Base-by-base conservation (phyloP, 2,797 vertebrate species). In the Chrosomus eos region DNA sequence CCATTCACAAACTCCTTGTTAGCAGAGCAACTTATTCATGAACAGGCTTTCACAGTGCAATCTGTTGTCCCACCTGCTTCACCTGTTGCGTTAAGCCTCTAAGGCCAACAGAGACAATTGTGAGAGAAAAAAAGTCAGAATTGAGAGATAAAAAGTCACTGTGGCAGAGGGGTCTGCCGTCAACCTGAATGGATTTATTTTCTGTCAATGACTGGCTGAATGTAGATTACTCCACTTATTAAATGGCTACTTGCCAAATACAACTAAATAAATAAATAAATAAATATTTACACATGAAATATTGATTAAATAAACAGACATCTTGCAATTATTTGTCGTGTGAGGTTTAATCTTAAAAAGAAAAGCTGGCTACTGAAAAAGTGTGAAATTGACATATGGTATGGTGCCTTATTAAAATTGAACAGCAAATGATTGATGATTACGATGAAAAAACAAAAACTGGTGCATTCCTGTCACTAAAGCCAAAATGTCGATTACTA, bases 1-100 rank as follows among this genome's bases (percentile, higher is more conserved):
- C 83, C 83, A 85, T 80, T 85, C 83, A 85, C n/a, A 85, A 85
- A 80, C 55, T 73, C 73, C 13, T 38, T 38, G 40, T 10, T 10
- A 85, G 51, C 43, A 58, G 55, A 62, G 58, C 82, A 84, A 68
- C 81, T 68, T 75, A 87, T 86, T 89, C 77, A 84, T 53, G 45
- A 84, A 79, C 62, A 72, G 67, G 83, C 80, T 80, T 66, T 80
- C 43, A 62, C 28, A 0, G 48, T n/a, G 51, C 51, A n/a, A 18
- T 64, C 62, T 58, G 70, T 81, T 83, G 81, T 82, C 58, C 70
- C 10, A 1, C 76, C 75, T 26, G 81, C 51, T 66, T 73, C 77
- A 86, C 73, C 64, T 45, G 73, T 38, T 79, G 38, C 43, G 21
- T 60, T 87, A 87, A 87, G 86, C 84, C n/a, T 77, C 66, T 51